A percentile compares a stretch with the other conserved stretches of the same genome.
phyloP scores from a whole-genome alignment of 1,140 invertebrate species.

The Diachasmimorpha longicaudata region DNA sequence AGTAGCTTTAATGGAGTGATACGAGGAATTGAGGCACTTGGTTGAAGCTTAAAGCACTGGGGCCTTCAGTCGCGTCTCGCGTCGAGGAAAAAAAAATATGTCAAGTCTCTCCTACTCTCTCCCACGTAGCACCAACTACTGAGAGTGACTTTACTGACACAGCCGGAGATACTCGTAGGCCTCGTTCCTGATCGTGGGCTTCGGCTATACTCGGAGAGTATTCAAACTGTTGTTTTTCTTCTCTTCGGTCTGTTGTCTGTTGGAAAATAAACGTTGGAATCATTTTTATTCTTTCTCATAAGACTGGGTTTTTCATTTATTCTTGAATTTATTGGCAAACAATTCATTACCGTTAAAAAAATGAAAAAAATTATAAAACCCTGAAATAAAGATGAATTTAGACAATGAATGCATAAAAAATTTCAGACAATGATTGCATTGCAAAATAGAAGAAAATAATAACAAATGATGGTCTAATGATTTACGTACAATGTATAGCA shows the following conservation, averaged over 20 bases:
- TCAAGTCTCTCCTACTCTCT: not conserved
- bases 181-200: not conserved
- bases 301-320: too few species aligned
- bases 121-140: not conserved
- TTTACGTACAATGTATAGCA: not conserved
- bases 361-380: too few species aligned
- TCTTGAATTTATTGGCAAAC: too few species aligned
- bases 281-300: not conserved
- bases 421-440: too few species aligned
- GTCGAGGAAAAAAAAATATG: not conserved
- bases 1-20: not conserved
- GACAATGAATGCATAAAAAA: too few species aligned
- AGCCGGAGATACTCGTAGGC: not conserved
- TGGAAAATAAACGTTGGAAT: not conserved
- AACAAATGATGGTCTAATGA: not conserved
- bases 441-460: not conserved
- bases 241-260: not conserved
- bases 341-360: too few species aligned
- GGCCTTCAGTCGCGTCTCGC: not conserved
- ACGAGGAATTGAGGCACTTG: not conserved
- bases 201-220: not conserved
- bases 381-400: too few species aligned
- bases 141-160: too few species aligned
- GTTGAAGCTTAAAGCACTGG: not conserved
- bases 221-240: not conserved